Evolutionary conservation across 2,888 invertebrate species (phyloP).

Genomic region (Yponomeuta sedellus): DNA sequence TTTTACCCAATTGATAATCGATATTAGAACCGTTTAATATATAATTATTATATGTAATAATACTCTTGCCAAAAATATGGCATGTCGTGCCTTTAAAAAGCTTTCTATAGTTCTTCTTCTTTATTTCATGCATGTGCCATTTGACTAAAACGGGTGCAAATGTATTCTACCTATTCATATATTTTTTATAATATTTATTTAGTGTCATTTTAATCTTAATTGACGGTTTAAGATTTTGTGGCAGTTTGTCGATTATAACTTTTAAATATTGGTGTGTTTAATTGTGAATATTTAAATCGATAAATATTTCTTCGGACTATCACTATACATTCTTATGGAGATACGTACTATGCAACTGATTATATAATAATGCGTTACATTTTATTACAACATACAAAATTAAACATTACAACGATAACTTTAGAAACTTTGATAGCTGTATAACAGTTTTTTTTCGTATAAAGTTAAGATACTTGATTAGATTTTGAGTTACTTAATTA

Average conservation of each 20-base stretch:
- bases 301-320: not conserved
- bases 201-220: slow-evolving; percentile 24
- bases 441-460: not conserved
- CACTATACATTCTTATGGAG: not conserved
- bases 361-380: not conserved
- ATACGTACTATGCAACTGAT: not conserved
- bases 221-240: slow-evolving; percentile 30
- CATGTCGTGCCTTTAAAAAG: no score
- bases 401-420: not conserved
- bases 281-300: not conserved
- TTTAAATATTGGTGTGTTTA: not conserved
- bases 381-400: not conserved
- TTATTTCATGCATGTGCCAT: slow-evolving; percentile 19
- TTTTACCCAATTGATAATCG: no score
- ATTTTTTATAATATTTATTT: slow-evolving; percentile 12
- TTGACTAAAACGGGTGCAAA: slow-evolving; percentile 24
- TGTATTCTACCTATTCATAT: slow-evolving; percentile 14
- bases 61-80: no score
- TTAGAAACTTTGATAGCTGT: not conserved
- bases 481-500: not conserved
- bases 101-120: no score
- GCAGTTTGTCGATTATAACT: slow-evolving; percentile 24
- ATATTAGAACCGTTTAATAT: no score
- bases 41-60: no score
- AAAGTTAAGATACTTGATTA: not conserved